Evolutionary conservation across 2,797 vertebrate species (phyloP), one percentile per base, ranked within the genome.

Genomic region (Sternarchorhynchus goeldii): DNA sequence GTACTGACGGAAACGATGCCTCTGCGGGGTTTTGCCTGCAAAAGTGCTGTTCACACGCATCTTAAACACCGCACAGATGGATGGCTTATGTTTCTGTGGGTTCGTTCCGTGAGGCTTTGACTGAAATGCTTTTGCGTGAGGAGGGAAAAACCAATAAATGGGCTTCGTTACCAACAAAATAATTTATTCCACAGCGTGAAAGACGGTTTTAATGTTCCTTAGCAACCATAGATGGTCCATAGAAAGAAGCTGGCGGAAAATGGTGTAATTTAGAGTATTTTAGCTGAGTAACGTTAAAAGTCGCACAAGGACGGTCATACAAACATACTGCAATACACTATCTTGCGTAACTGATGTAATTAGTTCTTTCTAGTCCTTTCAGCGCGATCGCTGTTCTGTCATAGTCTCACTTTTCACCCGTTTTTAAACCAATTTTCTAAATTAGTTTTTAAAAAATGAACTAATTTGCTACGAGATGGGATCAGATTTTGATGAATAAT

Each of bases 21-120:
- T 41, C 39, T 10, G 39, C 39, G 39, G 39, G 25, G 6, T 7
- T 41, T 10, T 6, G 39, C 6, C 5, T 50, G 66, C 18, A 53
- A 7, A 8, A 14, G 41, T 18, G 63, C 50, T 41, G 53, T n/a
- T 36, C 21, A n/a, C 39, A 16, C 20, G 41, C 17, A 36, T 76
- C 72, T 36, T 74, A 81, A 75, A 77, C 75, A 77, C 32, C 56
- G 78, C 80, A 81, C 88, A 90, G 87, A 91, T 85, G 85, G 82
- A 66, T 53, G 65, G 21, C 21, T 20, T 68, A 25, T n/a, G n/a
- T 25, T 25, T 68, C 36, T 25, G 29, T 36, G 73, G 12, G n/a
- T 50, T 73, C 14, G 6, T 20, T 34, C 20, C 58, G 32, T 58
- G 55, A 6, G 29, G 17, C 25, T 21, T 57, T 36, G 55, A 39